Evolutionary conservation across 2,888 invertebrate genomes (phyloP), one percentile per base, ranked within the genome.

Genomic region (Cataglyphis cursor): DNA sequence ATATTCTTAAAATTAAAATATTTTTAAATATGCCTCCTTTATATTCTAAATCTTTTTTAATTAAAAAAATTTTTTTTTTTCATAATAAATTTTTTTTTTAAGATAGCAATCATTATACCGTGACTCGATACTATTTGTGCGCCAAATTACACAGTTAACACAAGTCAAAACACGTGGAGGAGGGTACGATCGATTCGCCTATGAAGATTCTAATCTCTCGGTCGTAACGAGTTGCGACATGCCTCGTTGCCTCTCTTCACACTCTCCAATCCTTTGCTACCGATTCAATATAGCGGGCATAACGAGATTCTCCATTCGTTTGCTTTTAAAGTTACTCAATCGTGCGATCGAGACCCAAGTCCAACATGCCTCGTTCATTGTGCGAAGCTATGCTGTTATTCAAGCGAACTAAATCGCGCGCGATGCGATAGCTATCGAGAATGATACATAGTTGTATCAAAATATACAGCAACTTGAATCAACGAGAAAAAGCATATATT

Each of bases 171-270:
- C 65, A 51, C n/a, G 51, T n/a, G 51, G 84, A 68, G 61, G 41
- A 82, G 64, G 68, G 76, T 54, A 51, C 85, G 87, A 90, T 87
- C 81, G 86, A 80, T 73, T 66, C 74, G 24, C 64, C 86, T 88
- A 66, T 82, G 83, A 91, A 90, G 91, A 90, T 90, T 90, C 81
- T 87, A 91, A 91, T 90, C 90, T 91, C 81, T 83, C 81, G 75
- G 28, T 35, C 62, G 83, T 90, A 90, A 90, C 86, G 91, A 91
- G 89, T 90, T 83, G 85, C 82, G 80, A 84, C 85, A 89, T 87
- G 91, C 86, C 86, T 80, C 87, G 87, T 76, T 87, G 91, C 84
- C 75, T 86, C 81, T 86, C 87, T 84, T 90, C 76, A 76, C 87
- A 73, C 88, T 75, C 76, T 83, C 75, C 87, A 91, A 90, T 91